These are phyloP conservation scores for Anhinga rufa DNA, from an alignment of 2,113 vertebrate genomes.

Conservation along the genomic window DNA sequence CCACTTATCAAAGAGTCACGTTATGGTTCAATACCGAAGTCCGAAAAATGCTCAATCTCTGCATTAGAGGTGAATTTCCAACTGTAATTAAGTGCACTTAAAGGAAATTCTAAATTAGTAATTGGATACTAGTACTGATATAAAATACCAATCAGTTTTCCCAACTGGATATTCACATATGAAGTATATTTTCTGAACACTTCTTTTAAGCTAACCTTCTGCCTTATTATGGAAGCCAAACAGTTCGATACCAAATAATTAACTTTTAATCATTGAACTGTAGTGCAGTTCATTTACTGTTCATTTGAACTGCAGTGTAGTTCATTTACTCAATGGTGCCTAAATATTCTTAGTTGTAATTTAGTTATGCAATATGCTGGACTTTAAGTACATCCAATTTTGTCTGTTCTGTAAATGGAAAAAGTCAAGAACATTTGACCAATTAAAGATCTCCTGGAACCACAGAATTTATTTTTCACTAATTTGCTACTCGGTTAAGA, in stretches of 20 bases:
- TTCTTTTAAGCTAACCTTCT: not conserved
- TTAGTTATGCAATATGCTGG: not conserved
- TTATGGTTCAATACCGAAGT: not conserved
- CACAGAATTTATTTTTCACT: not conserved
- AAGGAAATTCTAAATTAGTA: conserved; percentile 3
- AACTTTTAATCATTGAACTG: not conserved
- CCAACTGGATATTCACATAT: not conserved
- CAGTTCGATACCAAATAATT: not conserved
- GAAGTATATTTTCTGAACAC: not conserved
- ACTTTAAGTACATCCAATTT: not conserved
- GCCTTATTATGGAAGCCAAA: not conserved
- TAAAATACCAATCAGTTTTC: not conserved
- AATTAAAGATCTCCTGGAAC: not conserved
- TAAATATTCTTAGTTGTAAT: not conserved
- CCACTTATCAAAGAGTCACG: not conserved
- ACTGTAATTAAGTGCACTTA: not conserved
- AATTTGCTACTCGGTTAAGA: not conserved
- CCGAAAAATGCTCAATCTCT: not conserved
- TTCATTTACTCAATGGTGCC: not conserved
- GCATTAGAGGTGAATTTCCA: not conserved
- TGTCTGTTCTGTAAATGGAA: not conserved
- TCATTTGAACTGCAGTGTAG: not conserved
- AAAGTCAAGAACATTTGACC: not conserved
- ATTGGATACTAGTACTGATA: not conserved
- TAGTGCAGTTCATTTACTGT: not conserved